Evolutionary conservation across 2,888 invertebrate species (phyloP).

Genomic region (Nephrotoma guestfalica): DNA sequence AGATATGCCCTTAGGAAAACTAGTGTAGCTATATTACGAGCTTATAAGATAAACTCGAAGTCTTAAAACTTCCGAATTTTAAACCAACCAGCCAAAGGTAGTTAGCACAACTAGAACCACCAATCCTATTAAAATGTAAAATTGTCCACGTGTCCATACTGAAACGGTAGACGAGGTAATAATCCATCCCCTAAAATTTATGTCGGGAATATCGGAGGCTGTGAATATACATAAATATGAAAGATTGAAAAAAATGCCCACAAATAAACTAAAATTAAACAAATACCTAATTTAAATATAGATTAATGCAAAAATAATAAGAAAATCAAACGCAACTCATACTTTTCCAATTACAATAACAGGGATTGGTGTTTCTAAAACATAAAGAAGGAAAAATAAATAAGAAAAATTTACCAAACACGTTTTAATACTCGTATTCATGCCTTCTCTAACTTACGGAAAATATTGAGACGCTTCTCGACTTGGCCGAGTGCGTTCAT

Average conservation of each 20-base stretch:
- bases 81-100: not conserved
- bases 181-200: conserved; percentile 1
- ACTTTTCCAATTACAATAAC: not conserved
- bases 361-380: conserved; percentile 2
- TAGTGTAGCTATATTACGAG: not conserved
- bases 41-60: not conserved
- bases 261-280: not conserved
- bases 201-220: conserved; percentile 1
- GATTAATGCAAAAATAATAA: not conserved
- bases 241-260: not conserved
- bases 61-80: not conserved
- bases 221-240: not conserved
- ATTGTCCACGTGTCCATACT: not conserved
- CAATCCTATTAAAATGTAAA: not conserved
- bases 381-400: not conserved
- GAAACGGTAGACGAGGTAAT: not conserved
- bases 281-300: not conserved
- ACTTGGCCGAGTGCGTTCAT: conserved; percentile 29
- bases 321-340: not conserved
- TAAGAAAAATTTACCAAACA: not conserved
- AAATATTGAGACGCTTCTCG: conserved; percentile 27
- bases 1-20: not conserved
- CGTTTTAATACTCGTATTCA: not conserved
- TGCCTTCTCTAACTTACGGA: conserved; percentile 13
- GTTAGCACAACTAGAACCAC: not conserved